Percentiles rank a stretch among this genome's conserved stretches.
phyloP scores from a whole-genome alignment of 2,797 vertebrate genomes.

The Sebastolobus alascanus region DNA sequence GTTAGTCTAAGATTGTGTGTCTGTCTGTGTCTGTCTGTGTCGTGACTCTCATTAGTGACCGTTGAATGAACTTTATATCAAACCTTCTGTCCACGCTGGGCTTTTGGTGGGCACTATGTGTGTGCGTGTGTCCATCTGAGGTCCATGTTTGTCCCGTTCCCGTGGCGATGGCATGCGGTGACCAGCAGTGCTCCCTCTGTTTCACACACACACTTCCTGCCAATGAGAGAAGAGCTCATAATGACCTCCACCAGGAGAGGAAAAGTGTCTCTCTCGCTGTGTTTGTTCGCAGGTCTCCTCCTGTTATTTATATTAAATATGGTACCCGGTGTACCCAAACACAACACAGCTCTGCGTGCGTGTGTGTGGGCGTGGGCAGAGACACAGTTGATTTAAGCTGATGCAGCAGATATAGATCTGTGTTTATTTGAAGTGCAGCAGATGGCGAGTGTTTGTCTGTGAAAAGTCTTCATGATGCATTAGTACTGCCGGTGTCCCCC shows the following conservation, averaged over 20 bases:
- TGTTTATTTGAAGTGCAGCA: slow-evolving; percentile 62
- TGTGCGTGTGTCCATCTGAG: slow-evolving; percentile 52
- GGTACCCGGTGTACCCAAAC: slow-evolving; percentile 38
- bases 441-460: slow-evolving; percentile 62
- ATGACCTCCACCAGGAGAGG: slow-evolving; percentile 68
- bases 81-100: slow-evolving; percentile 74
- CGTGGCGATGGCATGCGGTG: slow-evolving; percentile 51
- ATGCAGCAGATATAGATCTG: slow-evolving; percentile 67
- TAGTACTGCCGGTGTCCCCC: slow-evolving; percentile 12
- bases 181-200: slow-evolving; percentile 68
- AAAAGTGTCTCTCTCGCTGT: slow-evolving; percentile 38
- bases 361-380: background rate
- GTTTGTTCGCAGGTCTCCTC: slow-evolving; percentile 53
- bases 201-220: slow-evolving; percentile 69
- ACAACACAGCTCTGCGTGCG: slow-evolving; percentile 12
- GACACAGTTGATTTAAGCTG: slow-evolving; percentile 45
- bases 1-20: background rate
- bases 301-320: slow-evolving; percentile 70
- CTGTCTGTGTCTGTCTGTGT: slow-evolving; percentile 39
- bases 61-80: slow-evolving; percentile 53
- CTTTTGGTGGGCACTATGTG: slow-evolving; percentile 45
- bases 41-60: slow-evolving; percentile 73
- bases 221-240: slow-evolving; percentile 59
- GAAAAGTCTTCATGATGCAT: slow-evolving; percentile 43
- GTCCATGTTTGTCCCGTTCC: slow-evolving; percentile 63